Evolutionary conservation across 2,797 vertebrate species (phyloP).

Genomic region (Momotus momota): DNA sequence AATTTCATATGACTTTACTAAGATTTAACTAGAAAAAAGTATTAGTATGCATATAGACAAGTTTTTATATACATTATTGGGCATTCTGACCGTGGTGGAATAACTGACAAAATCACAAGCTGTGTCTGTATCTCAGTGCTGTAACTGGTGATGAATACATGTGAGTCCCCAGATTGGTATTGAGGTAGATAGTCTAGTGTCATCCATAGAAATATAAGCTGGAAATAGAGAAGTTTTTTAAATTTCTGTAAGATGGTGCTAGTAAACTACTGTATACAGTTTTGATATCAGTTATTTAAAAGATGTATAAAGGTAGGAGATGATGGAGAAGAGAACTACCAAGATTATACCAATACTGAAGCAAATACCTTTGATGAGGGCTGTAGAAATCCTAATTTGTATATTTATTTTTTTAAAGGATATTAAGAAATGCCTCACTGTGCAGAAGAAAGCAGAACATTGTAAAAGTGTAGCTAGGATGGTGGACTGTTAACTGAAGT

Average conservation of each 20-base stretch:
- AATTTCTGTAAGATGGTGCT: background rate
- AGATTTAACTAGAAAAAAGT: background rate
- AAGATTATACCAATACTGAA: background rate
- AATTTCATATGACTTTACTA: background rate
- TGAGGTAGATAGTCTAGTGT: background rate
- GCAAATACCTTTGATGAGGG: background rate
- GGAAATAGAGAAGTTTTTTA: background rate
- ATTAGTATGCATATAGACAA: background rate
- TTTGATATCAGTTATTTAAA: background rate
- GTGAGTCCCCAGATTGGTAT: background rate
- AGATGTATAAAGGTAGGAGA: background rate
- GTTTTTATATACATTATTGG: background rate
- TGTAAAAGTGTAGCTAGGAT: background rate
- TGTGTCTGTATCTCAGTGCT: background rate
- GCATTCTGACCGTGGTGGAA: background rate
- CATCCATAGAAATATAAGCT: background rate
- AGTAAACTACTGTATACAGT: background rate
- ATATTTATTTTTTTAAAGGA: background rate
- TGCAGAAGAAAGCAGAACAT: background rate
- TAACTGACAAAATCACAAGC: background rate
- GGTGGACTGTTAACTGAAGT: background rate
- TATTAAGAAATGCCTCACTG: background rate
- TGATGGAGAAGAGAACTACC: background rate
- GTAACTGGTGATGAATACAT: background rate
- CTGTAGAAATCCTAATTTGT: background rate